Percentiles rank a stretch among this genome's conserved stretches.
These are phyloP conservation scores for Esox lucius DNA, from an alignment of 2,797 vertebrate species.

Conservation along the genomic window DNA sequence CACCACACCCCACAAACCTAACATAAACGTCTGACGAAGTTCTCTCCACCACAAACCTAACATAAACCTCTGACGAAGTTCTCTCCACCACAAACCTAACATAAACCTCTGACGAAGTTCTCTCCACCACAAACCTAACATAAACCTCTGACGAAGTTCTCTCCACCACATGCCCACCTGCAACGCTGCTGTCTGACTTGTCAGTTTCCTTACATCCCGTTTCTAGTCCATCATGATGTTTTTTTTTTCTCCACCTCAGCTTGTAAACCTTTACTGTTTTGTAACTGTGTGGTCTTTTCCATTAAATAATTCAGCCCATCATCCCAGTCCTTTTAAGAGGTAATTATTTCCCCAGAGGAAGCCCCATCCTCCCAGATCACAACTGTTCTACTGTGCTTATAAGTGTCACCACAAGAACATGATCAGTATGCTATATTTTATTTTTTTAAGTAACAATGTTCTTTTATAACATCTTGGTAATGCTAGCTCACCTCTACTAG, in stretches of 20 bases:
- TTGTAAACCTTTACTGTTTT: neutral
- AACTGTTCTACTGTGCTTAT: slow-evolving; percentile 25
- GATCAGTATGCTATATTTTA: slow-evolving; percentile 38
- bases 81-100: neutral
- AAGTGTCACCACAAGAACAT: slow-evolving; percentile 40
- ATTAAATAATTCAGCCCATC: neutral
- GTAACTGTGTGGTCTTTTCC: neutral
- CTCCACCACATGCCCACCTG: neutral
- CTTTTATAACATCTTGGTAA: slow-evolving; percentile 61
- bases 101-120: neutral
- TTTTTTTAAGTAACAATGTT: slow-evolving; percentile 30
- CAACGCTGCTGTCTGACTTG: neutral
- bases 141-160: slow-evolving; percentile 11
- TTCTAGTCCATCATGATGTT: neutral
- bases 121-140: neutral
- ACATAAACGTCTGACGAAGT: neutral
- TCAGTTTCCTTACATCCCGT: neutral
- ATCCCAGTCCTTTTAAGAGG: neutral
- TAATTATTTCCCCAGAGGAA: neutral
- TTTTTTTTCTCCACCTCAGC: neutral
- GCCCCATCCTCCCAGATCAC: slow-evolving; percentile 4
- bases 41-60: neutral
- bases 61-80: neutral
- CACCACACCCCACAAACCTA: too few species aligned
- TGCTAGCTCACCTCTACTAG: slow-evolving; percentile 51